Base-by-base conservation (phyloP, 2,113 vertebrate species). In the Zeus faber region DNA sequence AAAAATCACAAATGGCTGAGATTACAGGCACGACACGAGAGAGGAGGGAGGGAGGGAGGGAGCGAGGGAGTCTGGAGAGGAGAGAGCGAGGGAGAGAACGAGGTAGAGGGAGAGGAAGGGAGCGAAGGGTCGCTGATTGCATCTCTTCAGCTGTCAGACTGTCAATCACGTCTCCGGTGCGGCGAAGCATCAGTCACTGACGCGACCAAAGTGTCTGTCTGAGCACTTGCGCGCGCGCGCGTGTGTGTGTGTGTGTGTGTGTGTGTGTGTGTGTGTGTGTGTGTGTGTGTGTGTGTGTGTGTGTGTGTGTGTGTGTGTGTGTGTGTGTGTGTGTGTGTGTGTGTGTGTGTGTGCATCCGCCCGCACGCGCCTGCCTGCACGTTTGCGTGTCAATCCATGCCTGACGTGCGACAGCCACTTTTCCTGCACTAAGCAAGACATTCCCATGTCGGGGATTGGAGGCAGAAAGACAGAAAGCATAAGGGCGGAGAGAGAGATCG, bases 151-250 rank as follows among this genome's bases (percentile, higher is more conserved):
- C 79, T 82, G 81, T 79, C 72, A 4, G 61, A 62, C 72, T 77
- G 76, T 85, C 85, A 84, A 76, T 85, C 81, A 81, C 41, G 16
- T 60, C 77, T 67, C 83, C 50, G 48, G 76, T 79, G 82, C 70
- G 83, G 79, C 66, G 29, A 81, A 67, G 62, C 67, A 68, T 85
- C 78, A 79, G 63, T 72, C 69, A 65, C 10, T 17, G n/a, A n/a
- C n/a, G n/a, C n/a, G n/a, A 65, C 41, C 1, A 2, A 39, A n/a
- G 22, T 62, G 66, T 49, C 13, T 63, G n/a, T n/a, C n/a, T n/a
- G n/a, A n/a, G n/a, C n/a, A n/a, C n/a, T n/a, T 47, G 31, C 16
- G 39, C 20, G 22, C 43, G 27, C 25, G 23, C 53, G 43, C 65
- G 54, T 51, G 47, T 55, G 48, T 54, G 58, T 46, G 31, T 40